These are phyloP conservation scores for Isaurus tuberculatus DNA, from an alignment of 92 coral and sea anemone species.

Conservation along the genomic window DNA sequence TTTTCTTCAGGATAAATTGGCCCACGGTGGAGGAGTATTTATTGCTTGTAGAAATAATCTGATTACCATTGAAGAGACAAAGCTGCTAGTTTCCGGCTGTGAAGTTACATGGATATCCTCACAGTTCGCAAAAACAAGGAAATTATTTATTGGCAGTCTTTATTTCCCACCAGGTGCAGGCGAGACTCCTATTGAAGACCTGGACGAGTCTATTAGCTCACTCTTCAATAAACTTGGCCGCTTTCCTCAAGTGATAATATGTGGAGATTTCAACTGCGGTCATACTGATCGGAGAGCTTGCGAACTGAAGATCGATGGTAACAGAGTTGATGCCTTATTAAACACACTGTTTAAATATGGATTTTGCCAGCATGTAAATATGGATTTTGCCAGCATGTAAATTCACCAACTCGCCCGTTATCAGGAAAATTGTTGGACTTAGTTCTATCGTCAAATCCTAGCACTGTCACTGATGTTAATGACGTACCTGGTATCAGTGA, in stretches of 20 bases:
- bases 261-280: slow-evolving; percentile 57
- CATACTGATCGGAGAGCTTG: slow-evolving; percentile 50
- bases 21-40: slow-evolving; percentile 51
- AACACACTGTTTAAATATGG: slow-evolving; percentile 49
- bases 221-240: slow-evolving; percentile 41
- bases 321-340: slow-evolving; percentile 43
- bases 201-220: slow-evolving; percentile 37
- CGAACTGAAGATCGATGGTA: slow-evolving; percentile 27
- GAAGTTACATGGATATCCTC: slow-evolving; percentile 40
- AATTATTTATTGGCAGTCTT: slow-evolving; percentile 33
- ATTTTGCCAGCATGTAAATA: too few relatives aligned
- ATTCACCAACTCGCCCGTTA: slow-evolving; percentile 6
- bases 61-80: slow-evolving; percentile 31
- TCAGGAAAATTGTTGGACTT: slow-evolving; percentile 5
- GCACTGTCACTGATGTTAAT: not conserved
- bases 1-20: slow-evolving; percentile 47
- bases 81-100: slow-evolving; percentile 34
- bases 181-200: slow-evolving; percentile 34
- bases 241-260: slow-evolving; percentile 38
- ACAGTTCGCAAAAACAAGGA: slow-evolving; percentile 42
- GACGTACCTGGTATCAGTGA: too few relatives aligned
- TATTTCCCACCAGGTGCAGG: slow-evolving; percentile 44
- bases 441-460: slow-evolving; percentile 23
- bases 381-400: slow-evolving; percentile 10
- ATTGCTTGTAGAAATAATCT: slow-evolving; percentile 38